Evolutionary conservation across 2,113 vertebrate genomes (phyloP).

Genomic region (Xenopus laevis): DNA sequence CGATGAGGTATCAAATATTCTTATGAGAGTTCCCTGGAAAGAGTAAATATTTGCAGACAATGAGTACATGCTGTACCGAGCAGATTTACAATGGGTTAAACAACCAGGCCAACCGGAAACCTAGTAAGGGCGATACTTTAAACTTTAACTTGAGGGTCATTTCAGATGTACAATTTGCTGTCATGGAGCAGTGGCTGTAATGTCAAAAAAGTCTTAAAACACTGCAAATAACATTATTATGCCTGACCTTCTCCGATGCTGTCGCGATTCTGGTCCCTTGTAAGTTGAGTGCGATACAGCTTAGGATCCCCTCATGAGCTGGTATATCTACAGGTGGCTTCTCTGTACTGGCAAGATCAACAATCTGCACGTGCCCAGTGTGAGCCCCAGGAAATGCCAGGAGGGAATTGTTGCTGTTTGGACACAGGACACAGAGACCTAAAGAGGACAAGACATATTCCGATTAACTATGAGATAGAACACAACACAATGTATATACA

Average conservation of each 20-base stretch:
- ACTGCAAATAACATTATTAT: neutral
- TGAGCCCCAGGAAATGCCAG: conserved; percentile 93
- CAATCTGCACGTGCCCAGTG: conserved; percentile 92
- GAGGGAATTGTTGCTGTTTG: conserved; percentile 96
- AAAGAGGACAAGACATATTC: neutral
- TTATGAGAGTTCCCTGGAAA: conserved; percentile 89
- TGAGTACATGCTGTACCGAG: too few relatives aligned
- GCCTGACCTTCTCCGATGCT: conserved; percentile 88
- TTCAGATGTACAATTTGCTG: neutral
- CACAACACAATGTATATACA: too few relatives aligned
- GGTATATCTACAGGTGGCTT: conserved; percentile 94
- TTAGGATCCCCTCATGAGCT: conserved; percentile 89
- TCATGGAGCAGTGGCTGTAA: too few relatives aligned
- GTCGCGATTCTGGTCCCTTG: conserved; percentile 96
- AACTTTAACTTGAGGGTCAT: neutral
- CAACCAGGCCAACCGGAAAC: too few relatives aligned
- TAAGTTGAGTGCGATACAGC: conserved; percentile 90
- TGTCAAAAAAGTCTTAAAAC: too few relatives aligned
- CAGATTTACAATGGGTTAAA: too few relatives aligned
- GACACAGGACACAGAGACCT: conserved; percentile 97
- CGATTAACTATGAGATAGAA: too few relatives aligned
- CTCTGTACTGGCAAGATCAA: conserved; percentile 93
- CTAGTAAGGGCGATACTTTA: too few relatives aligned
- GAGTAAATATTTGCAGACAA: conserved; percentile 39
- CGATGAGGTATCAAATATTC: conserved; percentile 96